Evolutionary conservation across 1,140 invertebrate genomes (phyloP).

Genomic region (Saccostrea echinata): DNA sequence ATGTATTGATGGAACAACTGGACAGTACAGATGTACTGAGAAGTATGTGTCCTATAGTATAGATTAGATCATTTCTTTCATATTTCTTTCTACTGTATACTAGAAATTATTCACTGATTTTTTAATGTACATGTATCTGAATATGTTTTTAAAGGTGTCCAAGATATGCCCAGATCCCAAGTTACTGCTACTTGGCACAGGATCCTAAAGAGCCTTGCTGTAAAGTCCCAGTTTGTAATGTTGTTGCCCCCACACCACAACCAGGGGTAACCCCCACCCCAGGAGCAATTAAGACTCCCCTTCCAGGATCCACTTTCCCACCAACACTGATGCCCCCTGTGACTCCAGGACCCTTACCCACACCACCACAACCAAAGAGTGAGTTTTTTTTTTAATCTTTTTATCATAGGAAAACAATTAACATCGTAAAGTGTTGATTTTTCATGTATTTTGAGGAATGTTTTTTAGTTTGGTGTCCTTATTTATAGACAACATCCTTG

Average conservation of each 20-base stretch:
- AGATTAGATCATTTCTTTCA: not conserved
- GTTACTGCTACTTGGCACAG: slow-evolving; percentile 62
- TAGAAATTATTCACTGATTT: too few species aligned
- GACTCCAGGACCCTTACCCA: slow-evolving; percentile 52
- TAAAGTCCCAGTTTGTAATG: slow-evolving; percentile 62
- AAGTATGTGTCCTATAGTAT: slow-evolving; percentile 52
- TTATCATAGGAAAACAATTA: too few species aligned
- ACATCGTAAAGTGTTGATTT: too few species aligned
- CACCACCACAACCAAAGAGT: slow-evolving; percentile 56
- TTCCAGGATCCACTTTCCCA: slow-evolving; percentile 48
- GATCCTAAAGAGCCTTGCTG: slow-evolving; percentile 69
- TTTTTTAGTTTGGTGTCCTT: not conserved
- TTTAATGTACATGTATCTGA: too few species aligned
- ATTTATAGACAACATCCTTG: not conserved
- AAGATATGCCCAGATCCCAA: slow-evolving; percentile 64
- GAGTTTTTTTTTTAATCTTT: not conserved
- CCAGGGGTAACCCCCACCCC: slow-evolving; percentile 54
- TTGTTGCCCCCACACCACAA: slow-evolving; percentile 51
- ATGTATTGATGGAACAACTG: slow-evolving; percentile 64
- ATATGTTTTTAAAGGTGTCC: slow-evolving; percentile 61
- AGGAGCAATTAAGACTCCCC: slow-evolving; percentile 50
- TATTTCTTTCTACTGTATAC: too few species aligned
- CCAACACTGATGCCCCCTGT: slow-evolving; percentile 27
- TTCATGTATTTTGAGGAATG: not conserved
- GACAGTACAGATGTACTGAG: slow-evolving; percentile 67